A percentile compares a stretch with the other conserved stretches of the same genome.
These are phyloP conservation scores for Pitangus sulphuratus DNA, from an alignment of 2,797 vertebrate genomes.

Conservation along the genomic window DNA sequence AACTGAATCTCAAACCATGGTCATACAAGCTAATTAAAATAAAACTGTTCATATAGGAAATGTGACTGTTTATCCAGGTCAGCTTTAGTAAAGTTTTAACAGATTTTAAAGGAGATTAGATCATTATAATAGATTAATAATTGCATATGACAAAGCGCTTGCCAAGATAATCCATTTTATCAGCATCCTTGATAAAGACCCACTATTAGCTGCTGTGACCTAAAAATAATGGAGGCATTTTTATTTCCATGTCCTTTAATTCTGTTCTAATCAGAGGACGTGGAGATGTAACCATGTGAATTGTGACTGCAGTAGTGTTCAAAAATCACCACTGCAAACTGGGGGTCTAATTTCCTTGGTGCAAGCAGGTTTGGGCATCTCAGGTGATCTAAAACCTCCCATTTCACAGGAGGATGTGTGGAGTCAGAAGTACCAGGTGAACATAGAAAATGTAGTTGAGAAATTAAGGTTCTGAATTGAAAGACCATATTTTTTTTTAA, in stretches of 20 bases:
- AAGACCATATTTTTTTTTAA: neutral
- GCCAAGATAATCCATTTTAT: neutral
- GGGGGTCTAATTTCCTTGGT: neutral
- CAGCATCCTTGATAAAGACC: neutral
- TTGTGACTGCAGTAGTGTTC: neutral
- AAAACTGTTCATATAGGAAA: constrained; percentile 15
- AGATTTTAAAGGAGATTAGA: constrained; percentile 5
- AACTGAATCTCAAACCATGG: neutral
- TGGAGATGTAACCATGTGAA: neutral
- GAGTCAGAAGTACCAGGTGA: neutral
- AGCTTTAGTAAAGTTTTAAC: neutral
- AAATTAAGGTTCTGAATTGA: neutral
- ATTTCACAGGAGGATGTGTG: neutral
- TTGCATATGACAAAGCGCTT: constrained; percentile 16
- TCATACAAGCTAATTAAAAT: neutral
- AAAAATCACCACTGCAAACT: neutral
- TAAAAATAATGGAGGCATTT: neutral
- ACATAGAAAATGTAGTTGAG: neutral
- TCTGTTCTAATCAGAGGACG: neutral
- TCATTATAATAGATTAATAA: constrained; percentile 9
- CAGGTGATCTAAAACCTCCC: neutral
- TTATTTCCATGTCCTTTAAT: neutral
- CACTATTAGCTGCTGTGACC: neutral
- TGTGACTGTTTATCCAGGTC: neutral
- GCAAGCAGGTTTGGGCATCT: neutral